Evolutionary conservation across 2,797 vertebrate species (phyloP).

Genomic region (Fringilla coelebs): DNA sequence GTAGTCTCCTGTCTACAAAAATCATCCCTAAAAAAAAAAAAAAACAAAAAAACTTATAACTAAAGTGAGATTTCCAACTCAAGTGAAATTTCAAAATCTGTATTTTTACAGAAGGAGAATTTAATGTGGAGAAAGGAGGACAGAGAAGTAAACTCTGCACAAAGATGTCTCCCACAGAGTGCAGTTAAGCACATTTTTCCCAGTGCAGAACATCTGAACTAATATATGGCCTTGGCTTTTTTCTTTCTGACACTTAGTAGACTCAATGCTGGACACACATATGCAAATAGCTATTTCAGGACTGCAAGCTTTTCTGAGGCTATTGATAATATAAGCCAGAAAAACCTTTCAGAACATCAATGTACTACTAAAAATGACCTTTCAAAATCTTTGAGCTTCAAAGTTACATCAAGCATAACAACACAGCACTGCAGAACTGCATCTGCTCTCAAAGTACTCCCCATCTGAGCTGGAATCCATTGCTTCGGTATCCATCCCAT

Average conservation of each 20-base stretch:
- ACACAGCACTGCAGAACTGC: not conserved
- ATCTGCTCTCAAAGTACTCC: not conserved
- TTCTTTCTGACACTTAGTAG: not conserved
- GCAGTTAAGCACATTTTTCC: not conserved
- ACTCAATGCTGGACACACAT: not conserved
- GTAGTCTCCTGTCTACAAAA: not conserved
- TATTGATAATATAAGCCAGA: not conserved
- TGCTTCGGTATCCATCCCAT: not conserved
- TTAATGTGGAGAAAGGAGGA: not conserved
- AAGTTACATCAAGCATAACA: not conserved
- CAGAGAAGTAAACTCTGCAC: not conserved
- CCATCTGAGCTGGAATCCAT: not conserved
- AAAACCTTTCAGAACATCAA: not conserved
- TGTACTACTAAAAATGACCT: not conserved
- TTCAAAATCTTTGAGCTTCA: not conserved
- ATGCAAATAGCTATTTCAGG: not conserved
- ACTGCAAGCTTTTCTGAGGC: not conserved
- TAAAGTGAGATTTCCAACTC: not conserved
- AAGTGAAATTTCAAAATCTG: not conserved
- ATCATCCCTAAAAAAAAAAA: not conserved
- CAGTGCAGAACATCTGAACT: not conserved
- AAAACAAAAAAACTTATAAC: not conserved
- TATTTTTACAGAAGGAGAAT: not conserved
- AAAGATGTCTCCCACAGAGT: not conserved
- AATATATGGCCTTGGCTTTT: not conserved